Base-by-base conservation (phyloP, 2,797 vertebrate species). In the Apogon hyalosoma region DNA sequence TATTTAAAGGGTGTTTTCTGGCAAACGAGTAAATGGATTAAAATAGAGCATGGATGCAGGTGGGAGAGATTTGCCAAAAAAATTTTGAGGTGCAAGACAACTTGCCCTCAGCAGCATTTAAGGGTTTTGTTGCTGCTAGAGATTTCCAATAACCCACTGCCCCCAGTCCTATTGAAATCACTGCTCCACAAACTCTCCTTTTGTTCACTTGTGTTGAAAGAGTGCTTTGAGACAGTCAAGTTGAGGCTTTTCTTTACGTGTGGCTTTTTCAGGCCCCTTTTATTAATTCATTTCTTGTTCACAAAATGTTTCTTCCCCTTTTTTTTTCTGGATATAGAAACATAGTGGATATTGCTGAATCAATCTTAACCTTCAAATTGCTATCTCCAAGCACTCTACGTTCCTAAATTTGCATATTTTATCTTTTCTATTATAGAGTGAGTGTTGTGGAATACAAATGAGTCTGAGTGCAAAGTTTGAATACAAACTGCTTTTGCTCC, bases 291-390 rank as follows among this genome's bases (percentile, higher is more conserved):
- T 77, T 63, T 73, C 45, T 59, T 73, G 28, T 68, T 55, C 24
- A 14, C 51, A 77, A 31, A 60, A 71, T 52, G 5, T 39, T 38
- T 62, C 6, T 49, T 48, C 46, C 40, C 11, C 11, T 41, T 61
- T 74, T n/a, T 66, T 63, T 59, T 46, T 71, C 63, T 45, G 52
- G 52, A 66, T 73, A 68, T 55, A 72, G 61, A 81, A 74, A 70
- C 62, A 62, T 39, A 57, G 66, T 84, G 62, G 74, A 83, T 87
- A 79, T 77, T 77, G 80, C 74, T 84, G 72, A 86, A 87, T 85
- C 82, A 79, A 77, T 90, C 61, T 77, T 69, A 87, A 88, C 75
- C 72, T 84, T 86, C 78, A 90, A 81, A 84, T 83, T 83, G 73
- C 69, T 75, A 77, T 85, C 87, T 80, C 18, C 36, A 75, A 83